Percentiles rank a stretch among this genome's conserved stretches.
Conservation (phyloP, 2,888 invertebrate species). For the Diplolepis rosae region DNA sequence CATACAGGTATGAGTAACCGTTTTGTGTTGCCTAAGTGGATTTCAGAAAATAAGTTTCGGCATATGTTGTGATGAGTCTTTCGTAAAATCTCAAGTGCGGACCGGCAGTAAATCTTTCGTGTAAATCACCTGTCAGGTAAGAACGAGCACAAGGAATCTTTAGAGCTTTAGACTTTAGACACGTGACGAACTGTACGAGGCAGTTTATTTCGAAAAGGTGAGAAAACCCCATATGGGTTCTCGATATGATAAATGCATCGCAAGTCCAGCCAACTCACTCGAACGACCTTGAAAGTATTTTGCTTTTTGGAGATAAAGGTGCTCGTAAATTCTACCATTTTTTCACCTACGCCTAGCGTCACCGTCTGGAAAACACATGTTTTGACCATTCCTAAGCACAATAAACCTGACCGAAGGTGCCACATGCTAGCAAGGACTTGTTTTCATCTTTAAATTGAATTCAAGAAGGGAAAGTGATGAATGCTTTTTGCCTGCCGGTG, state of each 20-base stretch:
- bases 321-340: conserved; percentile 19
- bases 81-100: neutral
- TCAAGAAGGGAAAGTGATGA: neutral
- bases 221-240: too few relatives aligned
- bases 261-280: conserved; percentile 1
- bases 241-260: neutral
- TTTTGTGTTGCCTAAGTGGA: too few relatives aligned
- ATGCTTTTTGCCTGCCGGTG: too few relatives aligned
- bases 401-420: neutral
- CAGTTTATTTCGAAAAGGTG: too few relatives aligned
- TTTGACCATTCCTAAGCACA: neutral
- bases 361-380: conserved; percentile 17
- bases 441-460: neutral
- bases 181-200: neutral
- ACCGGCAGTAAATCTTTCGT: neutral
- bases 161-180: too few relatives aligned
- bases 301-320: neutral
- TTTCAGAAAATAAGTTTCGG: too few relatives aligned
- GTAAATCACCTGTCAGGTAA: neutral
- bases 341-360: neutral
- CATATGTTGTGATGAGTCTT: too few relatives aligned
- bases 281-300: conserved; percentile 9
- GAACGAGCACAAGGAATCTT: neutral
- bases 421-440: neutral
- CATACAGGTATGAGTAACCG: too few relatives aligned